A percentile compares a stretch with the other conserved stretches of the same genome.
These are phyloP conservation scores for Petrocephalus microphthalmus DNA, from an alignment of 2,113 vertebrate genomes.

Conservation along the genomic window DNA sequence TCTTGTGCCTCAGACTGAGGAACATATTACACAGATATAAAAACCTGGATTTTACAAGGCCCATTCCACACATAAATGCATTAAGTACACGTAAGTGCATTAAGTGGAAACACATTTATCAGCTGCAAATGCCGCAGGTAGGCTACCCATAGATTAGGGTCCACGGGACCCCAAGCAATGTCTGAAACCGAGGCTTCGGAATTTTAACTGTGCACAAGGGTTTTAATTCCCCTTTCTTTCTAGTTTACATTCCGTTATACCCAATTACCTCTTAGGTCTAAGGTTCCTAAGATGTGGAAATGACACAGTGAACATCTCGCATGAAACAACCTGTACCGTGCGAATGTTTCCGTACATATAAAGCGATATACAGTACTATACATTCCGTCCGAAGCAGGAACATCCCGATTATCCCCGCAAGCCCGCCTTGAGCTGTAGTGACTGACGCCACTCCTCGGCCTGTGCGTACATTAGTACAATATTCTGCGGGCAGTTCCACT, in stretches of 20 bases:
- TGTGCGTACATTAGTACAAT: slow-evolving; percentile 6
- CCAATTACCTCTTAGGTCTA: background rate
- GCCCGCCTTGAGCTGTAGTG: background rate
- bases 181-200: too few species aligned
- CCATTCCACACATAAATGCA: background rate
- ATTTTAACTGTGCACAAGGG: too few species aligned
- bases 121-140: background rate
- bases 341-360: background rate
- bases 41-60: background rate
- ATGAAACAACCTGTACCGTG: background rate
- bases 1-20: background rate
- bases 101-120: background rate
- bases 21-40: background rate
- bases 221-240: background rate
- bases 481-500: background rate
- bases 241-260: background rate
- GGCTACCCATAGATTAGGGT: too few species aligned
- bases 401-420: background rate
- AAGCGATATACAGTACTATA: background rate
- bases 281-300: background rate
- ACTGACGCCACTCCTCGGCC: background rate
- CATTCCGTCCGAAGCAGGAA: background rate
- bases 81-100: background rate
- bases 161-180: too few species aligned
- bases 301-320: background rate